These are phyloP conservation scores for Eulacestoma nigropectus DNA, from an alignment of 2,113 vertebrate genomes.

Conservation along the genomic window DNA sequence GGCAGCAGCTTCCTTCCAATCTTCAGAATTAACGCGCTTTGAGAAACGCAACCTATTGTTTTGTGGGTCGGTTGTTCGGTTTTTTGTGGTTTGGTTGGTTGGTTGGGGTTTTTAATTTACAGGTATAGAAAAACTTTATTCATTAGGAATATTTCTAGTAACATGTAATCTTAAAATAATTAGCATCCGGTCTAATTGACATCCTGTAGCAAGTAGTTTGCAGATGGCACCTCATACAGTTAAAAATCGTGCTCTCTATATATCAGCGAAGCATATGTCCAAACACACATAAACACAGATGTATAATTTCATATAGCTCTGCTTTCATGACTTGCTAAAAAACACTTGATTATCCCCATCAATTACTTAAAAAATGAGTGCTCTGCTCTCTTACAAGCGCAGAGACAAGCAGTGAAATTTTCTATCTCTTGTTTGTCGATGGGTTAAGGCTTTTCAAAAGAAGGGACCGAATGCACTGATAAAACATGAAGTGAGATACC, in stretches of 20 bases:
- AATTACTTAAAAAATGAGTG: background rate
- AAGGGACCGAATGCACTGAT: background rate
- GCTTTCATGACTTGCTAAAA: background rate
- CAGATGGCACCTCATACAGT: background rate
- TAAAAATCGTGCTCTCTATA: background rate
- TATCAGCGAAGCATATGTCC: background rate
- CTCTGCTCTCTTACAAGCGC: background rate
- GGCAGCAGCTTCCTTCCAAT: conserved; percentile 54
- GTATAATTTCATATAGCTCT: background rate
- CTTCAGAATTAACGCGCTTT: rapidly evolving
- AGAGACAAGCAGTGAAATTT: background rate
- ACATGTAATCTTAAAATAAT: background rate
- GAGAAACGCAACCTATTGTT: background rate
- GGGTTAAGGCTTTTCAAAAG: background rate
- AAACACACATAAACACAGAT: background rate
- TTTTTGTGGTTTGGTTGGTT: background rate
- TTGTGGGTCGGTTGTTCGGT: background rate
- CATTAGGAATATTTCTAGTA: background rate
- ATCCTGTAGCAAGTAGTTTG: background rate
- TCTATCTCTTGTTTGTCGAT: background rate
- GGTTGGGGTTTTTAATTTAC: background rate
- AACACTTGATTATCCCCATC: background rate
- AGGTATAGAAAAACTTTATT: background rate
- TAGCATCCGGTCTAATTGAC: background rate
- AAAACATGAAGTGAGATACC: background rate